A percentile compares a stretch with the other conserved stretches of the same genome.
phyloP scores from a whole-genome alignment of 2,888 invertebrate genomes.

The Dichetophora obliterata region DNA sequence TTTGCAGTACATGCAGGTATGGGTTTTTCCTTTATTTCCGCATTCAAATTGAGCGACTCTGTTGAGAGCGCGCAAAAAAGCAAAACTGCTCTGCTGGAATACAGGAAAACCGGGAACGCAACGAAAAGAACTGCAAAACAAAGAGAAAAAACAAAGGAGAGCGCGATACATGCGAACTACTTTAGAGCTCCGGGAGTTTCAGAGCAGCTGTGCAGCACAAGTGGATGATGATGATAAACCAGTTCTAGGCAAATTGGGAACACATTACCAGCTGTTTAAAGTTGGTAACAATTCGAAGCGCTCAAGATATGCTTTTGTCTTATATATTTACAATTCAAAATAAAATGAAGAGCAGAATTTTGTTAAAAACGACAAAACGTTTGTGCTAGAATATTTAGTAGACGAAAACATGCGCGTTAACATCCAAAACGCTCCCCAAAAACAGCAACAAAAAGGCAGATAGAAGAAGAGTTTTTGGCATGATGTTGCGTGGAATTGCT shows the following conservation, averaged over 20 bases:
- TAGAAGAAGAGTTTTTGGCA: not conserved
- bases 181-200: not conserved
- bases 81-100: not conserved
- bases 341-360: not conserved
- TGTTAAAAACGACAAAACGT: not conserved
- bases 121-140: not conserved
- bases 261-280: constrained; percentile 28
- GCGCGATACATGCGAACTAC: not conserved
- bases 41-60: not conserved
- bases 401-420: constrained; percentile 20
- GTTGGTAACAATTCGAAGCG: not conserved
- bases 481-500: not conserved
- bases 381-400: constrained; percentile 39
- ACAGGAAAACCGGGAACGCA: constrained; percentile 25
- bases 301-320: not conserved
- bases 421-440: constrained; percentile 11
- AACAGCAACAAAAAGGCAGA: not conserved
- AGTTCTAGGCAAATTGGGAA: constrained; percentile 28
- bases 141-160: constrained; percentile 5
- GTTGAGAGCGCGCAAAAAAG: not conserved
- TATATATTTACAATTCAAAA: not conserved
- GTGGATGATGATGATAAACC: constrained; percentile 6
- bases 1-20: constrained; percentile 9
- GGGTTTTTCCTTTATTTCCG: not conserved
- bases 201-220: not conserved